Base-by-base conservation (phyloP, 2,113 vertebrate genomes). In the Rhinopomastus cyanomelas region DNA sequence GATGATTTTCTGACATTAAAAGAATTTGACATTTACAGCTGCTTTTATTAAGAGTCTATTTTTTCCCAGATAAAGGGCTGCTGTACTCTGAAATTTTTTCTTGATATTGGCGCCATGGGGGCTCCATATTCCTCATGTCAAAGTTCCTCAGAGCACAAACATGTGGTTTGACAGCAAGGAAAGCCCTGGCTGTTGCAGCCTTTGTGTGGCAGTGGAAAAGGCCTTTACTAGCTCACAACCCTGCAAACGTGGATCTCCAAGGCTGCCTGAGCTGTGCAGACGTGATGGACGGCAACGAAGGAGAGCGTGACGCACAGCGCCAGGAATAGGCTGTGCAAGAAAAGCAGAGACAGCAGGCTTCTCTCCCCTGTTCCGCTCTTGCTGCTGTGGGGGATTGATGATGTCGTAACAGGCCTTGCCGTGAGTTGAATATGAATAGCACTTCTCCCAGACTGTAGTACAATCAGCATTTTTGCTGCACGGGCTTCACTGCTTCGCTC, bases 401-500 rank as follows among this genome's bases (percentile, higher is more conserved):
- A 81, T 3, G 16, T 67, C 11, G 73, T 65, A 84, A 32, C 25
- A 55, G 39, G 81, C 88, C 88, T 32, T 56, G 66, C 16, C 1
- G 9, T 94, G 90, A 93, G 46, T 5, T 62, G 90, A 81, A 88
- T 95, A 57, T 1, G 5, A 87, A 88, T 55, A 88, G n/a, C 37
- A 3, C 46, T 90, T 55, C 51, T 92, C 66, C 73, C 3, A 2
- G 74, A 3, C 74, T 49, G 16, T 74, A 42, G 81, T 67, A 77
- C 61, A 19, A 55, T 93, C 93, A 95, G 83, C 74, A 59, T 46
- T 94, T 94, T 85, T 95, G 75, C 90, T 96, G 88, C 84, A 92
- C 65, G 91, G 67, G 30, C 83, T 94, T 88, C 37, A 10, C n/a
- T 72, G 78, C 65, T 90, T 32, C 1, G 6, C 87, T 90, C 75